Percentiles rank a stretch among this genome's conserved stretches.
Conservation (phyloP, 1,140 invertebrate genomes). For the Anthonomus grandis region DNA sequence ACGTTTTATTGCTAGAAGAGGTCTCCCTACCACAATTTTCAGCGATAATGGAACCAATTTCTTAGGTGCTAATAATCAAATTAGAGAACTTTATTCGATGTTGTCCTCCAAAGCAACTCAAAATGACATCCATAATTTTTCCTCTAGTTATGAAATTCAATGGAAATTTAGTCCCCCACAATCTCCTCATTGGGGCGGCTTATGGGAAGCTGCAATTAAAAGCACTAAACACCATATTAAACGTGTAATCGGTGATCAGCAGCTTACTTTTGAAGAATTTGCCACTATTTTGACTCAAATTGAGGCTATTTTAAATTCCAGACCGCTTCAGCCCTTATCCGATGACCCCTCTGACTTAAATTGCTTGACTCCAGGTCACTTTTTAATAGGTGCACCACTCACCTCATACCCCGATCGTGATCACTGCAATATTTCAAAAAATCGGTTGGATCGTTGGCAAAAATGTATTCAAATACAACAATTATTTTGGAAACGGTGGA, state of each 20-base stretch:
- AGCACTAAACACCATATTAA: conserved; percentile 22
- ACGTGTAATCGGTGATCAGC: conserved; percentile 28
- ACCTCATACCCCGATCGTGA: conserved; percentile 25
- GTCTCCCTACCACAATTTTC: conserved; percentile 24
- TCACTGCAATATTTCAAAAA: conserved; percentile 24
- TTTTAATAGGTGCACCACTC: conserved; percentile 42
- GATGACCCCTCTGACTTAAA: conserved; percentile 32
- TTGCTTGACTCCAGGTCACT: conserved; percentile 44
- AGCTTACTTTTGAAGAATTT: conserved; percentile 39
- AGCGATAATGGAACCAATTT: conserved; percentile 44
- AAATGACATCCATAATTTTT: too few relatives aligned
- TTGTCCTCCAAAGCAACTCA: background rate
- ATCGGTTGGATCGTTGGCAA: conserved; percentile 31
- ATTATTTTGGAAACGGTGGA: conserved; percentile 43
- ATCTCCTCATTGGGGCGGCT: conserved; percentile 46
- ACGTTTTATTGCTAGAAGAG: conserved; percentile 41
- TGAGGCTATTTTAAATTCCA: conserved; percentile 39
- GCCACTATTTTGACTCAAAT: conserved; percentile 34
- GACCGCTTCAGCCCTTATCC: conserved; percentile 37
- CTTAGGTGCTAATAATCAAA: conserved; percentile 26
- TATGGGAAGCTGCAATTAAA: conserved; percentile 42
- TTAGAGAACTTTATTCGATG: conserved; percentile 8
- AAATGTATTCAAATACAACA: conserved; percentile 17
- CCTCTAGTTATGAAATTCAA: conserved; percentile 4
- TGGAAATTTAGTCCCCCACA: conserved; percentile 45